These are phyloP conservation scores for Macropodus opercularis DNA, from an alignment of 2,797 vertebrate species.

Conservation along the genomic window DNA sequence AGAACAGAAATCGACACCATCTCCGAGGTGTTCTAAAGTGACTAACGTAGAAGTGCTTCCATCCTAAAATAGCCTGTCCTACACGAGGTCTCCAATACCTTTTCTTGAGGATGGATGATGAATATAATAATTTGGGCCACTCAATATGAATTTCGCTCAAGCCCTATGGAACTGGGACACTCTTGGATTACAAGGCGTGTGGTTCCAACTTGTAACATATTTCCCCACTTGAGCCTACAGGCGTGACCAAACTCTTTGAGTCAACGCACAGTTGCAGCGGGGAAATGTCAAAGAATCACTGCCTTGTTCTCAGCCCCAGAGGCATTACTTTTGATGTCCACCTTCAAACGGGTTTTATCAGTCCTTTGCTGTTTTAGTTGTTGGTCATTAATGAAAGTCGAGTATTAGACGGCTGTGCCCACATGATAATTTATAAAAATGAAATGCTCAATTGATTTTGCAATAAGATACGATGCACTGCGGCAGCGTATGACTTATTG, in stretches of 20 bases:
- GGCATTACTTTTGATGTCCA: conserved; percentile 74
- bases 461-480: conserved; percentile 44
- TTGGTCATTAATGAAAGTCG: conserved; percentile 66
- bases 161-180: conserved; percentile 60
- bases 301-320: conserved; percentile 66
- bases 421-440: conserved; percentile 54
- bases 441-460: conserved; percentile 54
- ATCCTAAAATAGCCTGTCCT: conserved; percentile 72
- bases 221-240: conserved; percentile 55
- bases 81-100: conserved; percentile 35
- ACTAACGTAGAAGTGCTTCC: conserved; percentile 65
- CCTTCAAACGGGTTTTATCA: conserved; percentile 71
- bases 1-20: conserved; percentile 64
- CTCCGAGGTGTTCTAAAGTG: conserved; percentile 67
- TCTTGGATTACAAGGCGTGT: conserved; percentile 53
- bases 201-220: conserved; percentile 58
- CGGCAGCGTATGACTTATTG: conserved; percentile 22
- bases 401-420: conserved; percentile 42
- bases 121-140: conserved; percentile 69
- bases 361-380: conserved; percentile 64
- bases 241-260: conserved; percentile 65
- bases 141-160: conserved; percentile 67
- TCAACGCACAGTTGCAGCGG: conserved; percentile 49
- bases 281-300: conserved; percentile 64
- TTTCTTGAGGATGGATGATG: conserved; percentile 66